Base-by-base conservation (phyloP, 2,888 invertebrate species). In the Ferrisia virgata region DNA sequence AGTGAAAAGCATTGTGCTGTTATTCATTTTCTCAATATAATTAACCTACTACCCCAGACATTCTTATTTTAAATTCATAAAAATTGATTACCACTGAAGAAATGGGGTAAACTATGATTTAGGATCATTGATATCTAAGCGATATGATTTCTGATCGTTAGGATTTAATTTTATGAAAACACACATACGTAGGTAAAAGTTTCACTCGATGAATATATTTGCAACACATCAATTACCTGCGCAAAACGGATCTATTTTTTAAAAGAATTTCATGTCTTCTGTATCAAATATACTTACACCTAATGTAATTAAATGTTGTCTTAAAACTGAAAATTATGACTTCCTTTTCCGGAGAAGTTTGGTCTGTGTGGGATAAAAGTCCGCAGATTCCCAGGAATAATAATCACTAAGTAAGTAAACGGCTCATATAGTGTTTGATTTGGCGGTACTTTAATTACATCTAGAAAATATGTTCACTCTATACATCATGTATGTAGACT, bases 301-400 rank as follows among this genome's bases (percentile, higher is more conserved):
- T 22, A 28, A 36, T 76, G 72, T 76, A 76, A 76, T 36, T 64
- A 76, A 76, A 36, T 25, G 82, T 64, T 81, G 81, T 81, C 64
- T 82, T 53, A 40, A 58, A 58, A 82, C 22, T 36, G 39, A 82
- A 82, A 82, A 82, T 82, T 82, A 82, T 82, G 82, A 82, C 82
- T 82, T 82, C 82, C 82, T 82, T 82, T 82, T 82, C 82, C 82
- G 82, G 36, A 82, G 36, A 82, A 58, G 53, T 47, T 25, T 64
- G 15, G n/a, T 82, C 25, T 31, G n/a, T 58, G 36, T 82, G 82
- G 82, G 82, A 82, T 82, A 58, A 25, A n/a, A 58, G 36, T 36
- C 39, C 22, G 64, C 58, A 39, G 58, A 82, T 82, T 82, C 82
- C 82, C 82, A 82, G 64, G 36, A 18, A 36, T 76, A 36, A 76